phyloP scores from a whole-genome alignment of 2,113 vertebrate genomes.

The Amia ocellicauda region DNA sequence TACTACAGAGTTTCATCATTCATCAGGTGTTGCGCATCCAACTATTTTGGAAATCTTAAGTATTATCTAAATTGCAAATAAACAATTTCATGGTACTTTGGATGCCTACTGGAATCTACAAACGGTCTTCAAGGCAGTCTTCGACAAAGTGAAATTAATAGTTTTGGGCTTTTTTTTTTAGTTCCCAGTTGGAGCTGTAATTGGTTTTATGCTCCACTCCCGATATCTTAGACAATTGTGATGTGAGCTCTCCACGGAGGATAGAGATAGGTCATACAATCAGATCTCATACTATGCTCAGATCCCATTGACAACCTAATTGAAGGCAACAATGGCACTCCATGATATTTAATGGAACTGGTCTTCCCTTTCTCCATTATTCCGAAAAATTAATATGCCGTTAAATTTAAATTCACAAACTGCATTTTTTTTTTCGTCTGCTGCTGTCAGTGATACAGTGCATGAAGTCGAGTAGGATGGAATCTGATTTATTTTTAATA shows the following conservation, averaged over 20 bases:
- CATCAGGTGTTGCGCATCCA: no score
- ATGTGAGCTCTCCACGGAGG: constrained; percentile 35
- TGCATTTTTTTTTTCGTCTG: constrained; percentile 8
- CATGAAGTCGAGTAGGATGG: background rate
- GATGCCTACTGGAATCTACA: background rate
- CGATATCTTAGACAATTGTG: constrained; percentile 35
- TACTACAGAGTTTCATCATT: no score
- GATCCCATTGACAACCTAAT: constrained; percentile 41
- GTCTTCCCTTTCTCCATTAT: constrained; percentile 16
- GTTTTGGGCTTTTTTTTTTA: constrained; percentile 1
- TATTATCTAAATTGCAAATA: background rate
- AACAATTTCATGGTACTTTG: background rate
- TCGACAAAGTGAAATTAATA: constrained; percentile 2
- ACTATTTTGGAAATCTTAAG: no score
- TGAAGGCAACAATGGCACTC: constrained; percentile 43
- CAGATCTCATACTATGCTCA: constrained; percentile 35
- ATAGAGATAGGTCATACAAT: constrained; percentile 42
- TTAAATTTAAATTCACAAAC: constrained; percentile 15
- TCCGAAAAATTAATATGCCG: constrained; percentile 14
- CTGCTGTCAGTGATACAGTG: background rate
- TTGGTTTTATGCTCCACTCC: constrained; percentile 41
- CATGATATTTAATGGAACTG: constrained; percentile 34
- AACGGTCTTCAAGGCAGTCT: background rate
- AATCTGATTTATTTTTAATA: background rate
- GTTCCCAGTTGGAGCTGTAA: constrained; percentile 33